These are phyloP conservation scores for Epizoanthus stellaris DNA, from an alignment of 92 coral and sea anemone species.

Conservation along the genomic window DNA sequence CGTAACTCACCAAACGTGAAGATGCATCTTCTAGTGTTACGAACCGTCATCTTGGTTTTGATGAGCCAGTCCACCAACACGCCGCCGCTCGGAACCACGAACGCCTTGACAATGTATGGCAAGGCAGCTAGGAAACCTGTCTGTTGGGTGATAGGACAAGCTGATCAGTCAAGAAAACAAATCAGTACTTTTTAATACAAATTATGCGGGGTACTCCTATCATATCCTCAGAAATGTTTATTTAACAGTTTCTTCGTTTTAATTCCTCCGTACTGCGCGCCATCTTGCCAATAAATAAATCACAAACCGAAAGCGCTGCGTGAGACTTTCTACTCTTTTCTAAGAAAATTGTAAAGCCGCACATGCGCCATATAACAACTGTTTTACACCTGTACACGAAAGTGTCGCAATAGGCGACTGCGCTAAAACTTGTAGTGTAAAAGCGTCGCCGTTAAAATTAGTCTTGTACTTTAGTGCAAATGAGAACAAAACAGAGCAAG, in stretches of 20 bases:
- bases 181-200: background rate
- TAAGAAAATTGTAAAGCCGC: no score
- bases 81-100: conserved; percentile 97
- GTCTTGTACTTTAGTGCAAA: background rate
- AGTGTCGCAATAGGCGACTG: no score
- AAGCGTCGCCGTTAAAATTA: background rate
- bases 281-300: no score
- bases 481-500: background rate
- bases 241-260: no score
- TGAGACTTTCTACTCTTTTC: no score
- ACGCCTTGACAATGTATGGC: conserved; percentile 93
- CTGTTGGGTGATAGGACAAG: conserved; percentile 46
- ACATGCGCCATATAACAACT: no score
- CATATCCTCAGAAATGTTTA: no score
- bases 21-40: conserved; percentile 88
- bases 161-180: background rate
- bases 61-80: conserved; percentile 96
- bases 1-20: conserved; percentile 88
- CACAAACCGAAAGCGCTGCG: no score
- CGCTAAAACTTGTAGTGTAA: background rate
- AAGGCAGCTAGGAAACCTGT: conserved; percentile 98
- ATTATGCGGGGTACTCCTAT: no score
- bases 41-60: conserved; percentile 88
- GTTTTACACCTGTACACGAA: background rate
- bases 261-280: no score